Percentiles rank a stretch among this genome's conserved stretches.
These are phyloP conservation scores for Sicus ferrugineus DNA, from an alignment of 2,888 invertebrate species.

Conservation along the genomic window DNA sequence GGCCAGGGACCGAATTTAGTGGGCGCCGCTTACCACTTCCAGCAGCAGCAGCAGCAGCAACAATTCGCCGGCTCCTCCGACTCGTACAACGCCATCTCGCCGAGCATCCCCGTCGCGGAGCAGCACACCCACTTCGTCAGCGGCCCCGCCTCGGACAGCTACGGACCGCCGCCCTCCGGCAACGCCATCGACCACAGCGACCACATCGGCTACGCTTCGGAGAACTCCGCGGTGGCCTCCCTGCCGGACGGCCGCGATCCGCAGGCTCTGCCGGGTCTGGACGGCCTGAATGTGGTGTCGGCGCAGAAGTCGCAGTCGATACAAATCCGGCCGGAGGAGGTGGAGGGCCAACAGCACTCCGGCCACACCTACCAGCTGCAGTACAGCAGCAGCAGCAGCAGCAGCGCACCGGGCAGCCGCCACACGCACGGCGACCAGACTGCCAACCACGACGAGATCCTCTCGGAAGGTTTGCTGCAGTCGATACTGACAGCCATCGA, in stretches of 20 bases:
- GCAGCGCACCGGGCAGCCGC: conserved; percentile 56
- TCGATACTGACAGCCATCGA: conserved; percentile 85
- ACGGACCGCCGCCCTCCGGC: conserved; percentile 56
- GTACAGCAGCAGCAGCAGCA: conserved; percentile 73
- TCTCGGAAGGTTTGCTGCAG: conserved; percentile 81
- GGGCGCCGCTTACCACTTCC: conserved; percentile 51
- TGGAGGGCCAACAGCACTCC: conserved; percentile 60
- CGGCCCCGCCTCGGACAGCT: conserved; percentile 46
- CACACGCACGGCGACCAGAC: conserved; percentile 48
- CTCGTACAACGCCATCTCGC: conserved; percentile 52
- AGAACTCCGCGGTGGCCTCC: conserved; percentile 51
- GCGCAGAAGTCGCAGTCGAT: conserved; percentile 61
- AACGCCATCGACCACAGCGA: conserved; percentile 55
- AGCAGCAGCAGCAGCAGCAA: conserved; percentile 47
- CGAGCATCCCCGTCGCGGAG: conserved; percentile 56
- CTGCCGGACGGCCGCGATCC: conserved; percentile 53
- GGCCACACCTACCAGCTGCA: conserved; percentile 76
- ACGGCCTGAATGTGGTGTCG: conserved; percentile 58
- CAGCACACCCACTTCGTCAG: conserved; percentile 55
- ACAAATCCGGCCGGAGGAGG: conserved; percentile 68
- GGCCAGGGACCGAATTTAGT: conserved; percentile 62
- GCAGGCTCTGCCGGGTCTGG: conserved; percentile 56
- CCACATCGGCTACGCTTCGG: conserved; percentile 57
- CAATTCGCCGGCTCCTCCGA: neutral
- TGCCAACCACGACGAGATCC: conserved; percentile 76